Evolutionary conservation across 2,888 invertebrate species (phyloP).

Genomic region (Acanthoscelides obtectus): DNA sequence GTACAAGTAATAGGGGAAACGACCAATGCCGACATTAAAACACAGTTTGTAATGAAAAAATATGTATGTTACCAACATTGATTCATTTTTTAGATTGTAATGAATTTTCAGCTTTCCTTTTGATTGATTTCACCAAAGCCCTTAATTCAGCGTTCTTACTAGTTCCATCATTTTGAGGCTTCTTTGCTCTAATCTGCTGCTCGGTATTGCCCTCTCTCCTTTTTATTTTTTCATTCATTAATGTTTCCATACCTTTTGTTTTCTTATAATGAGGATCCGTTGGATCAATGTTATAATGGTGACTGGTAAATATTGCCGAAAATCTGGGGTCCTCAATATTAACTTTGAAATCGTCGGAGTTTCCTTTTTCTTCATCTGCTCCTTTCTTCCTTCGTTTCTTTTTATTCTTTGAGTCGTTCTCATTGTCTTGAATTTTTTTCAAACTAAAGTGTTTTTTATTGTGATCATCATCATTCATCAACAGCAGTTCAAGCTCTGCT

Average conservation of each 20-base stretch:
- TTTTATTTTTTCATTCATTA: slow-evolving; percentile 79
- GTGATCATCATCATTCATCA: slow-evolving; percentile 53
- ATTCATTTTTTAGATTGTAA: slow-evolving; percentile 34
- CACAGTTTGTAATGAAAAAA: too few species aligned
- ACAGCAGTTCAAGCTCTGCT: slow-evolving; percentile 65
- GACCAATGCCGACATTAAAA: too few species aligned
- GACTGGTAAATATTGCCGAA: slow-evolving; percentile 76
- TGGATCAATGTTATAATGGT: slow-evolving; percentile 89
- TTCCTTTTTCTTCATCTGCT: slow-evolving; percentile 49
- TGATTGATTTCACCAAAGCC: slow-evolving; percentile 73
- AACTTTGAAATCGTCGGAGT: slow-evolving; percentile 63
- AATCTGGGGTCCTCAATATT: slow-evolving; percentile 80
- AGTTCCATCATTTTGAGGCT: slow-evolving; percentile 44
- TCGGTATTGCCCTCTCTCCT: slow-evolving; percentile 50
- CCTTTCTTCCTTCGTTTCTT: slow-evolving; percentile 54
- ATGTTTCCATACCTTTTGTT: slow-evolving; percentile 81
- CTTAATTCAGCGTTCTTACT: slow-evolving; percentile 59
- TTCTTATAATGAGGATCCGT: slow-evolving; percentile 85
- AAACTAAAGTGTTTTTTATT: slow-evolving; percentile 75
- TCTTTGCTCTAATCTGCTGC: slow-evolving; percentile 43
- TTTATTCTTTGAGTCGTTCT: slow-evolving; percentile 60
- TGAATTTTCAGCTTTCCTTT: slow-evolving; percentile 52
- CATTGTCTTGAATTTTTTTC: slow-evolving; percentile 71
- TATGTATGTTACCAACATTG: too few species aligned
- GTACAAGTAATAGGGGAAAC: too few species aligned